phyloP scores from a whole-genome alignment of 2,888 invertebrate genomes.

The Epirrhoe tristata region DNA sequence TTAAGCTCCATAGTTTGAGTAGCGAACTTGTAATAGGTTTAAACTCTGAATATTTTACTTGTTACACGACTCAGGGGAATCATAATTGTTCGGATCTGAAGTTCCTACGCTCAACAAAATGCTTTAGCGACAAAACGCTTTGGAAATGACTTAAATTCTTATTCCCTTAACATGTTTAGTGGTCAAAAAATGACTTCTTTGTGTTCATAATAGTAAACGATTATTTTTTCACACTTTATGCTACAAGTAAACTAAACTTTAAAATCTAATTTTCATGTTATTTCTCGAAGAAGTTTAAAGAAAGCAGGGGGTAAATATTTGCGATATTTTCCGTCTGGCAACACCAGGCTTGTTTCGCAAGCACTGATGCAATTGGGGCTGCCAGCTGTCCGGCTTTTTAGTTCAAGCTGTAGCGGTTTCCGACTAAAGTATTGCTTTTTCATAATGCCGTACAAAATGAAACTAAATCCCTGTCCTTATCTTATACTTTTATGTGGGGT shows the following conservation, averaged over 20 bases:
- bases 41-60: slow-evolving; percentile 68
- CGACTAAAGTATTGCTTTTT: too few relatives aligned
- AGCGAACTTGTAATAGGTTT: slow-evolving; percentile 73
- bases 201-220: neutral
- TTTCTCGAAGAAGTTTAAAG: slow-evolving; percentile 34
- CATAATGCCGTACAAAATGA: too few relatives aligned
- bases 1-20: slow-evolving; percentile 70
- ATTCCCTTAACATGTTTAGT: too few relatives aligned
- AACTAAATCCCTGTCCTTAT: too few relatives aligned
- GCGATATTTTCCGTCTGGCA: slow-evolving; percentile 65
- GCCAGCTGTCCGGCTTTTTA: slow-evolving; percentile 5
- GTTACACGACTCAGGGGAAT: slow-evolving; percentile 32
- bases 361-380: slow-evolving; percentile 44
- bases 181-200: too few relatives aligned
- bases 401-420: neutral
- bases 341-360: slow-evolving; percentile 57
- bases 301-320: slow-evolving; percentile 64
- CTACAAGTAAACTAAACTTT: slow-evolving; percentile 5
- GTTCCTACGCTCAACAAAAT: neutral
- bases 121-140: neutral
- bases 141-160: too few relatives aligned
- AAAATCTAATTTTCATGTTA: slow-evolving; percentile 8
- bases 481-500: too few relatives aligned
- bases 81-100: slow-evolving; percentile 44
- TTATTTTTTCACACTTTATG: neutral